Base-by-base conservation (phyloP, 2,888 invertebrate genomes). In the Eudemis profundana region DNA sequence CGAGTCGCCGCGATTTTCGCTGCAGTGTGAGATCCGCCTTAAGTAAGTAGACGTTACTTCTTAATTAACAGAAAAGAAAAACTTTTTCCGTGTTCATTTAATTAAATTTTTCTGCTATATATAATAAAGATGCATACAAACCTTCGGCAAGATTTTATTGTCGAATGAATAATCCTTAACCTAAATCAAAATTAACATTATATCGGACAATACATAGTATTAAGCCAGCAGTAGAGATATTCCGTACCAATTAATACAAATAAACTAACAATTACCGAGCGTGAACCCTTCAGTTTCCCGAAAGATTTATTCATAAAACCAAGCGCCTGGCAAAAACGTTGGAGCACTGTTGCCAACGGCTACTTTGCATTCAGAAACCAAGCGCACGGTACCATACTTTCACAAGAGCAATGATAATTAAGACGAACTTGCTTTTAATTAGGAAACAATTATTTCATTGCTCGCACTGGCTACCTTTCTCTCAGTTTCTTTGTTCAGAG, bases 391-490 rank as follows among this genome's bases (percentile, higher is more conserved):
- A 50, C 8, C 19, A n/a, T 40, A 53, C 65, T 65, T 60, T 65
- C 64, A 40, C 60, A 46, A 60, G 15, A 21, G 36, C 51, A n/a
- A 59, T 47, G 29, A 53, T 19, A 53, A 53, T 47, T 47, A 47
- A 57, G 50, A 15, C 15, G 51, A 53, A 40, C 40, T 14, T 50
- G 59, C 15, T 46, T 64, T 59, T 60, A 53, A 65, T 65, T 47
- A 47, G 53, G 10, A 17, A 51, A 57, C 51, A 38, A 53, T 65
- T 59, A 65, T 27, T 10, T 44, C 17, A 10, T 33, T n/a, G 51
- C 51, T 46, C 19, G 46, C 38, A 59, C 33, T 23, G 12, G 14
- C 15, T 21, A 46, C 53, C 59, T 65, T 60, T 59, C 59, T 51
- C 64, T 50, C 29, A n/a, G 21, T 15, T 36, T 57, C 23, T 50